Base-by-base conservation (phyloP, 2,888 invertebrate species). In the Eudemis profundana region DNA sequence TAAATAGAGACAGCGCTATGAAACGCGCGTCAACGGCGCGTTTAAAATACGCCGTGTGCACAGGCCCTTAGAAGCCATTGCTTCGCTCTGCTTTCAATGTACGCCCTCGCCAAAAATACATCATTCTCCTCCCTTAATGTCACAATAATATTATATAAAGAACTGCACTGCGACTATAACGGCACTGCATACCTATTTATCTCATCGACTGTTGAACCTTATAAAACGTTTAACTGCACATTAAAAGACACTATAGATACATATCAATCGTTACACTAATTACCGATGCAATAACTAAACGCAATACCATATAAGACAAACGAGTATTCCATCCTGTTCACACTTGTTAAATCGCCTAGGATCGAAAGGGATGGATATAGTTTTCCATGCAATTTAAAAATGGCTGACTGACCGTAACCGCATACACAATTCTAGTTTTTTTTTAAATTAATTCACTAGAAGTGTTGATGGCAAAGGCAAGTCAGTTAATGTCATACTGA, bases 181-280 rank as follows among this genome's bases (percentile, higher is more conserved):
- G n/a, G n/a, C n/a, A n/a, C n/a, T n/a, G n/a, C n/a, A 44, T 44
- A 12, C 17, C 10, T 3, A 10, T 15, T 5, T 17, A 17, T 51
- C 21, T 19, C 17, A 27, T 27, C 21, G 19, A 53, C 4, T 40
- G 23, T 17, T 27, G 40, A 12, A 17, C 54, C 40, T 17, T 17
- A 56, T 29, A 56, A 54, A 40, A 54, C 15, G 1, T 4, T 23
- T 15, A 23, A 40, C 53, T 14, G 38, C 29, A 42, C 54, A 42
- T 10, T 15, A 5, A 42, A 42, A 27, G 23, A 21, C 7, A 56
- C 27, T 38, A 40, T 29, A 42, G 5, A 56, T 56, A 29, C 27
- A 42, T 56, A 56, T 42, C 54, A 54, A 42, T 54, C 54, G 40
- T 54, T 54, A 54, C 36, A 27, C 15, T 42, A 56, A 56, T 17